These are phyloP conservation scores for Anarhynchus alexandrinus DNA, from an alignment of 2,113 vertebrate species.

Conservation along the genomic window DNA sequence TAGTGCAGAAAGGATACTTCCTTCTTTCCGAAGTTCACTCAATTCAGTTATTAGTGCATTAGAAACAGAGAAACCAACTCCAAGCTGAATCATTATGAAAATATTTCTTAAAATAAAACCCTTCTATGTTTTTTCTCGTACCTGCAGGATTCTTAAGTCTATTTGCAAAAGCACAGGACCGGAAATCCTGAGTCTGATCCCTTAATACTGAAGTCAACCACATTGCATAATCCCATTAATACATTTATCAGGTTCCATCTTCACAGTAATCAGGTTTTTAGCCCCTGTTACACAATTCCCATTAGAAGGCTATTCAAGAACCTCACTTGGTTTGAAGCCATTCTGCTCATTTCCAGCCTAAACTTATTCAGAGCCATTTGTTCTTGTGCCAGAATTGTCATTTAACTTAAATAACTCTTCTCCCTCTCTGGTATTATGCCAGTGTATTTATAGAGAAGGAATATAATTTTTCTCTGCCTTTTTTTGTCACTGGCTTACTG, in stretches of 20 bases:
- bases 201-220: background rate
- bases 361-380: constrained; percentile 35
- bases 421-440: background rate
- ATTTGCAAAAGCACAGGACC: background rate
- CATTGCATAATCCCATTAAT: constrained; percentile 21
- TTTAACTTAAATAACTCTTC: constrained; percentile 28
- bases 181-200: constrained; percentile 31
- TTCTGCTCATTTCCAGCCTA: constrained; percentile 27
- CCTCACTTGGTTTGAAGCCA: background rate
- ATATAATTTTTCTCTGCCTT: constrained; percentile 1
- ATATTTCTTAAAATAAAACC: background rate
- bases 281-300: constrained; percentile 1
- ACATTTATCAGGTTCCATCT: constrained; percentile 34
- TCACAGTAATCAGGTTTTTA: constrained; percentile 23
- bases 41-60: background rate
- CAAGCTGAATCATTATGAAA: background rate
- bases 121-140: background rate
- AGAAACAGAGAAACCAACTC: background rate
- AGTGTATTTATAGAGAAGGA: constrained; percentile 22
- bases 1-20: background rate
- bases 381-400: constrained; percentile 33
- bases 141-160: background rate
- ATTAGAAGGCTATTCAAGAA: background rate
- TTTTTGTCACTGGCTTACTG: background rate
- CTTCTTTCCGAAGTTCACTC: background rate